Percentiles rank a stretch among this genome's conserved stretches.
Evolutionary conservation across 1,140 invertebrate genomes (phyloP).

Genomic region (Limonius californicus): DNA sequence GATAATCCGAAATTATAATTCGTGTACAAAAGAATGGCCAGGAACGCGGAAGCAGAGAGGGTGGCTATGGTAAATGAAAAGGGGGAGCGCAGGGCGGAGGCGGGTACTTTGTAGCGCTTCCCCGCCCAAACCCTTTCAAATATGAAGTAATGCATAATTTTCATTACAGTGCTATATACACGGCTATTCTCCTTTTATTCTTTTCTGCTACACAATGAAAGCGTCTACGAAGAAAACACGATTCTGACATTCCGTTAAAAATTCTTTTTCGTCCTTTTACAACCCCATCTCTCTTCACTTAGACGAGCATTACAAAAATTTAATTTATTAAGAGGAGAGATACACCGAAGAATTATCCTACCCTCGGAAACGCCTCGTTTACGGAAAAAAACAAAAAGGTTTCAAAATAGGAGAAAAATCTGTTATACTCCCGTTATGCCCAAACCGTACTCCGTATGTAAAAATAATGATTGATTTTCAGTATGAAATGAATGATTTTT

Average conservation of each 20-base stretch:
- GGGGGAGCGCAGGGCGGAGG: slow-evolving; percentile 7
- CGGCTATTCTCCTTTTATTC: slow-evolving; percentile 27
- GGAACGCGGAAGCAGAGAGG: slow-evolving; percentile 10
- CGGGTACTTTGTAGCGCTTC: slow-evolving; percentile 25
- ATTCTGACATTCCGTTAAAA: slow-evolving; percentile 19
- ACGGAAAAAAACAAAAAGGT: no score
- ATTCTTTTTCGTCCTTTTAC: background rate
- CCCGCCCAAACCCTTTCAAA: slow-evolving; percentile 26
- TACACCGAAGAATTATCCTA: no score
- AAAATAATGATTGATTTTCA: slow-evolving; percentile 38
- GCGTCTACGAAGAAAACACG: slow-evolving; percentile 26
- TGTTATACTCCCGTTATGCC: no score
- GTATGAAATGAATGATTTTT: slow-evolving; percentile 39
- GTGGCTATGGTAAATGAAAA: slow-evolving; percentile 19
- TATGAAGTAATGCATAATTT: slow-evolving; percentile 34
- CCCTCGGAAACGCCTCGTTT: no score
- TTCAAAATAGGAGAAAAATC: no score
- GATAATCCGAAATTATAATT: slow-evolving; percentile 14
- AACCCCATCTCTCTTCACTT: no score
- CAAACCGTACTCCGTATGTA: no score
- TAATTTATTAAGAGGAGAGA: no score
- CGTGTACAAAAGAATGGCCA: slow-evolving; percentile 17
- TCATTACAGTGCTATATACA: slow-evolving; percentile 30
- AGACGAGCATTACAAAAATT: no score
- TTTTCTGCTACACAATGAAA: slow-evolving; percentile 24